Evolutionary conservation across 2,797 vertebrate species (phyloP), one percentile per base, ranked within the genome.

Genomic region (Margarornis squamiger): DNA sequence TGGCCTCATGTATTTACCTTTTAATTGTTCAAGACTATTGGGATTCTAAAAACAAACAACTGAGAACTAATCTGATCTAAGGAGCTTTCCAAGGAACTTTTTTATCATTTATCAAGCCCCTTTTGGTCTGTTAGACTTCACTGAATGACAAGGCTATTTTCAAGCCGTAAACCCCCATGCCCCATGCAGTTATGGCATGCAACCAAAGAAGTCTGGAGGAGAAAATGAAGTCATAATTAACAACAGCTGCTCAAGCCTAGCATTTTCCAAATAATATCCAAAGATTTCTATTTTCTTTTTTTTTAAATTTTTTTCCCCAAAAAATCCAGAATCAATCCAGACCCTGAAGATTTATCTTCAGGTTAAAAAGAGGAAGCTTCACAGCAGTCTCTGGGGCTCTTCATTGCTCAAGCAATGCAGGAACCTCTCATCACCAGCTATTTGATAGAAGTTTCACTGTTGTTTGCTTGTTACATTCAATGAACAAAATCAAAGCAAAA

Each of bases 161-260:
- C 97, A 93, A 97, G 96, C 95, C 92, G 11, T 98, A 98, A 98
- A 98, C 97, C 96, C 83, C 94, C 88, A 83, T 97, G 97, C 97
- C 96, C 97, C 63, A 84, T 94, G 97, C 87, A 97, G 97, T 97
- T 96, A 96, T 91, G 95, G 95, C 95, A 95, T 96, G 96, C 97
- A 97, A 98, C 97, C 97, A 97, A 97, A 97, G 96, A 96, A 86
- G 94, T 96, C 92, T 89, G 74, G 90, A 97, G 92, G 87, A 97
- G 74, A 98, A 98, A 96, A 97, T 96, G 95, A 97, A 97, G 96
- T 94, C 73, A 29, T 98, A 98, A 98, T 98, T 97, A 97, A 97
- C 92, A 96, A 95, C 98, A 98, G 97, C 97, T 98, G 97, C 96
- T 96, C 65, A 94, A 32, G 86, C 89, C 88, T 90, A 92, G 41